Conservation (phyloP, 1,140 invertebrate genomes). For the Scylla paramamosain region DNA sequence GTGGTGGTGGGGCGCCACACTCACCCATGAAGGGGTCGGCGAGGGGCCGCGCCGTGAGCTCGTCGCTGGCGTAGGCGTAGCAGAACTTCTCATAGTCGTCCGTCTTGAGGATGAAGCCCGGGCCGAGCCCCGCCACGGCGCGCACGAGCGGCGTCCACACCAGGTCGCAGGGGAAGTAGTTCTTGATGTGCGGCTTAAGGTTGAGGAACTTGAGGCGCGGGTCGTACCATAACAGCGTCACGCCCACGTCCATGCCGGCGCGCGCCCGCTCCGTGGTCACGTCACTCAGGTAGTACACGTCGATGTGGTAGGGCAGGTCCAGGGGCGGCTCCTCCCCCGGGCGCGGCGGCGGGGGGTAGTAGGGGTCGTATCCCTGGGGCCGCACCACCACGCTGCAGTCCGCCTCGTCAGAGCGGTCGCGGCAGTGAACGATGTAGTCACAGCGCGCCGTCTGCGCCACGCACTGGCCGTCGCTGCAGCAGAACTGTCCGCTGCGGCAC, state of each 20-base stretch:
- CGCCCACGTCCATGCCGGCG: conserved; percentile 72
- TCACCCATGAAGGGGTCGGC: conserved; percentile 73
- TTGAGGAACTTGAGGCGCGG: conserved; percentile 71
- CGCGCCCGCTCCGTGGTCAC: conserved; percentile 65
- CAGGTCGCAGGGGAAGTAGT: conserved; percentile 73
- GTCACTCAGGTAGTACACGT: conserved; percentile 73
- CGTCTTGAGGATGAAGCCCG: conserved; percentile 63
- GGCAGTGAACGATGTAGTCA: conserved; percentile 70
- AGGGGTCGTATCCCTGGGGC: conserved; percentile 58
- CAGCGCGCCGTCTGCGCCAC: conserved; percentile 67
- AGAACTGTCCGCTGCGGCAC: conserved; percentile 70
- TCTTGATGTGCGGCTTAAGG: conserved; percentile 70
- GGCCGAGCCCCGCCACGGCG: conserved; percentile 65
- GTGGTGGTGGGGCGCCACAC: neutral
- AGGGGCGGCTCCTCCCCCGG: conserved; percentile 59
- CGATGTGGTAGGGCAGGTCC: conserved; percentile 67
- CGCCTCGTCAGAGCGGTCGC: conserved; percentile 69
- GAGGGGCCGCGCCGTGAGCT: conserved; percentile 58
- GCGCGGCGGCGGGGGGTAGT: conserved; percentile 65
- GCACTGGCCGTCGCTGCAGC: conserved; percentile 74
- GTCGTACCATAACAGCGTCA: conserved; percentile 73
- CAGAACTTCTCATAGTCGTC: conserved; percentile 76
- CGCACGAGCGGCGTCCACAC: conserved; percentile 72
- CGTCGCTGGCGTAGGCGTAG: conserved; percentile 65
- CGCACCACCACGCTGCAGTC: conserved; percentile 65